These are phyloP conservation scores for Lampris incognitus DNA, from an alignment of 2,113 vertebrate species.

Conservation along the genomic window DNA sequence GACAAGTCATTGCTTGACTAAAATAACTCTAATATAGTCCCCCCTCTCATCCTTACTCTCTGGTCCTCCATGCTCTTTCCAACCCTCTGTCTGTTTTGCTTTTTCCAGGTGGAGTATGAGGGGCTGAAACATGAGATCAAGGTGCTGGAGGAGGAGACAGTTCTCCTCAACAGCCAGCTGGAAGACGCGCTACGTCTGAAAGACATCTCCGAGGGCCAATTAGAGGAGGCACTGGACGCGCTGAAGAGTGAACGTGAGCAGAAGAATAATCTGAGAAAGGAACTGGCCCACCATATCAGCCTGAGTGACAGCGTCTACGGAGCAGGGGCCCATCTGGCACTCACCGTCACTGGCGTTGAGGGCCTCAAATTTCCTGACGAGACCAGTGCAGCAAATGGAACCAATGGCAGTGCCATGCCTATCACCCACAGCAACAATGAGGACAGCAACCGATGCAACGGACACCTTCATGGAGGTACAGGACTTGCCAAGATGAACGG, in stretches of 20 bases:
- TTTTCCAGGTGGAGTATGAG: constrained; percentile 94
- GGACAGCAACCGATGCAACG: constrained; percentile 84
- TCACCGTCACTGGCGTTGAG: constrained; percentile 91
- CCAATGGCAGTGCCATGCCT: constrained; percentile 75
- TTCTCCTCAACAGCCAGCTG: constrained; percentile 96
- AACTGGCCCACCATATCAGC: constrained; percentile 92
- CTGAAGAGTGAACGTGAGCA: constrained; percentile 96
- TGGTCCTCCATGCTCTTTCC: neutral
- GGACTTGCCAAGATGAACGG: constrained; percentile 86
- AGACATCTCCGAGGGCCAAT: constrained; percentile 93
- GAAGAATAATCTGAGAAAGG: constrained; percentile 95
- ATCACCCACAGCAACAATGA: constrained; percentile 86
- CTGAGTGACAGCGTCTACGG: constrained; percentile 92
- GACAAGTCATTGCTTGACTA: too few relatives aligned
- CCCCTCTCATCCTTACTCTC: neutral
- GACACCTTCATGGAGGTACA: constrained; percentile 81
- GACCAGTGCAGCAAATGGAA: constrained; percentile 76
- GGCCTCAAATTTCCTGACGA: constrained; percentile 92
- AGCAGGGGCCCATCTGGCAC: constrained; percentile 89
- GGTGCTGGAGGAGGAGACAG: constrained; percentile 95
- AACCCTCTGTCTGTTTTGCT: neutral
- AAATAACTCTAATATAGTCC: too few relatives aligned
- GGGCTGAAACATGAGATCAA: constrained; percentile 99
- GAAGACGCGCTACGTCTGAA: constrained; percentile 95
- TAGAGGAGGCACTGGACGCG: constrained; percentile 95